A percentile compares a stretch with the other conserved stretches of the same genome.
Evolutionary conservation across 2,113 vertebrate species (phyloP).

Genomic region (Dicentrarchus labrax): DNA sequence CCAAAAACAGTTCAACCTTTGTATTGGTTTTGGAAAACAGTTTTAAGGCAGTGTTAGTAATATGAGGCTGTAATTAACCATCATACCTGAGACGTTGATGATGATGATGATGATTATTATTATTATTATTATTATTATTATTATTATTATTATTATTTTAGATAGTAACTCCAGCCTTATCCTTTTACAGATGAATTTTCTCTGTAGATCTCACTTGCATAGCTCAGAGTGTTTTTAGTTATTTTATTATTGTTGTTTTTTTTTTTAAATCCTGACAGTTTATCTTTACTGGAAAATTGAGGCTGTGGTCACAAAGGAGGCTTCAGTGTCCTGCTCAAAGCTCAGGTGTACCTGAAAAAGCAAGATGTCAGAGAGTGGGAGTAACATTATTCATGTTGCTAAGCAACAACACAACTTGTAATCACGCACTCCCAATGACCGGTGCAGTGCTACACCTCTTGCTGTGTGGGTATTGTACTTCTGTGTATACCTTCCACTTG

Average conservation of each 20-base stretch:
- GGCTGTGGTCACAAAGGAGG: conserved; percentile 44
- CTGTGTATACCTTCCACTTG: too few relatives aligned
- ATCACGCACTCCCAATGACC: not conserved
- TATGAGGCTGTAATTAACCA: not conserved
- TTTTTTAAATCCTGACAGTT: not conserved
- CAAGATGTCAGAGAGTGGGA: not conserved
- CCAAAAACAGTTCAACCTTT: not conserved
- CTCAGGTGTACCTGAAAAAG: not conserved
- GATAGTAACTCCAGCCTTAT: not conserved
- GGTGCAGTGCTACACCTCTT: not conserved
- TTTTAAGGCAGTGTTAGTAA: not conserved
- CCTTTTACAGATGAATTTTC: not conserved
- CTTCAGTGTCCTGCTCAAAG: not conserved
- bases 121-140: too few relatives aligned
- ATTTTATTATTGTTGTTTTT: not conserved
- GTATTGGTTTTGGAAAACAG: too few relatives aligned
- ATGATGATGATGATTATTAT: too few relatives aligned
- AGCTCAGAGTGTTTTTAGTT: conserved; percentile 6
- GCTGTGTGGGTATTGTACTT: not conserved
- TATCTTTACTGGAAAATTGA: conserved; percentile 19
- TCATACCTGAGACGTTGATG: too few relatives aligned
- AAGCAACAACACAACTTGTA: not conserved
- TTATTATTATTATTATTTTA: too few relatives aligned
- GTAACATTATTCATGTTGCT: not conserved
- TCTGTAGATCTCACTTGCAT: conserved; percentile 11